These are phyloP conservation scores for Salarias fasciatus DNA, from an alignment of 2,797 vertebrate species.

Conservation along the genomic window DNA sequence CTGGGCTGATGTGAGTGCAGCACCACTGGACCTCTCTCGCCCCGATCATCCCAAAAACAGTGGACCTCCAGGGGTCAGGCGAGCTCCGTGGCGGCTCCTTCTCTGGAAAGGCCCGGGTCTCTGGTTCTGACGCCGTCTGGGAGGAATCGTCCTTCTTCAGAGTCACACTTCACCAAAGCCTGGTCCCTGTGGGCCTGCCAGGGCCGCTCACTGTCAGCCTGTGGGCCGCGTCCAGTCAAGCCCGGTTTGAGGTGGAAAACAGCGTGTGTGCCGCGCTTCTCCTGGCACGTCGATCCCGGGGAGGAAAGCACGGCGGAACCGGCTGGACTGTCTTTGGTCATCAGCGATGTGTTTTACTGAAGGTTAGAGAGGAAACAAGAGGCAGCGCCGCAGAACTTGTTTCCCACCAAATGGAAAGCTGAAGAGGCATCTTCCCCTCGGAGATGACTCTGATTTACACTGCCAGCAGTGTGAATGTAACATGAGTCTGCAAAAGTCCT, in stretches of 20 bases:
- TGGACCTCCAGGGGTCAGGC: slow-evolving; percentile 48
- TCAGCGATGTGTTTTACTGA: slow-evolving; percentile 63
- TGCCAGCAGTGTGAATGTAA: neutral
- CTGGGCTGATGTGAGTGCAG: slow-evolving; percentile 41
- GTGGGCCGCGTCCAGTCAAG: slow-evolving; percentile 1
- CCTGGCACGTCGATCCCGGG: slow-evolving; percentile 28
- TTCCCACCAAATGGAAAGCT: slow-evolving; percentile 63
- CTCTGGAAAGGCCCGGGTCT: slow-evolving; percentile 30
- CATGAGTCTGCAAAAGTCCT: too few species aligned
- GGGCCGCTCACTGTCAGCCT: slow-evolving; percentile 25
- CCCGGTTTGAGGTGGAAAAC: slow-evolving; percentile 49
- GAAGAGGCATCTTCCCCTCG: slow-evolving; percentile 58
- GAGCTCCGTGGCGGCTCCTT: slow-evolving; percentile 43
- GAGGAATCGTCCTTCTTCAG: slow-evolving; percentile 31
- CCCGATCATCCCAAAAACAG: slow-evolving; percentile 51
- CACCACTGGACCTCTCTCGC: slow-evolving; percentile 53
- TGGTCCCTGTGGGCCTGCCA: slow-evolving; percentile 14
- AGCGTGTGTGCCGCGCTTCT: slow-evolving; percentile 53
- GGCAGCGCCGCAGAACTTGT: slow-evolving; percentile 56
- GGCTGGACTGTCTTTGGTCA: slow-evolving; percentile 56
- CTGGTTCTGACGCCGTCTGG: slow-evolving; percentile 38
- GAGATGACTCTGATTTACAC: slow-evolving; percentile 57
- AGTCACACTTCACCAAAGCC: slow-evolving; percentile 44
- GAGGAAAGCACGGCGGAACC: slow-evolving; percentile 30
- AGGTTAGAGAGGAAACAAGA: slow-evolving; percentile 78